Evolutionary conservation across 2,888 invertebrate species (phyloP).

Genomic region (Tiliacea aurago): DNA sequence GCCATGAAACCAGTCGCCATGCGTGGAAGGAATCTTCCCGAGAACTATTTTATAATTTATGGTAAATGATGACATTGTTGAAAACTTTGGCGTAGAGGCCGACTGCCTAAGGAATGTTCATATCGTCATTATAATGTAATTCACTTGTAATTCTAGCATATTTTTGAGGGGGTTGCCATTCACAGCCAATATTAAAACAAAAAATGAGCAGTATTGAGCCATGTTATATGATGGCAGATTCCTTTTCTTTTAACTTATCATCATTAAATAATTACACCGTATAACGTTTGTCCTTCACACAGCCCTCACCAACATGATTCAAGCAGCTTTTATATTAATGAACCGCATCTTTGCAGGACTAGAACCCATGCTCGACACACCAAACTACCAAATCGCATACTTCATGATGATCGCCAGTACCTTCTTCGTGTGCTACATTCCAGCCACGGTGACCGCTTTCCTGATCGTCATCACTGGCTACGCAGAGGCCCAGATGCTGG

Average conservation of each 20-base stretch:
- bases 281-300: not conserved
- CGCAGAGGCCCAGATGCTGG: conserved; percentile 61
- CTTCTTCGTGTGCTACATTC: conserved; percentile 58
- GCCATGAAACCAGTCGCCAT: conserved; percentile 45
- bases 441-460: conserved; percentile 61
- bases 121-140: not conserved
- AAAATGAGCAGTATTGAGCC: not conserved
- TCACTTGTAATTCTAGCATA: not conserved
- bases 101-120: not conserved
- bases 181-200: not conserved
- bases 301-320: not conserved
- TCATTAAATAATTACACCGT: not conserved
- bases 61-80: conserved; percentile 40
- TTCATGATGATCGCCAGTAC: conserved; percentile 42
- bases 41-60: conserved; percentile 58
- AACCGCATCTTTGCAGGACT: conserved; percentile 43
- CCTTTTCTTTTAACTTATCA: not conserved
- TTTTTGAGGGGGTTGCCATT: not conserved
- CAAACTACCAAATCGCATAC: conserved; percentile 62
- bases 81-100: too few relatives aligned
- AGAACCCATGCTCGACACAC: conserved; percentile 61
- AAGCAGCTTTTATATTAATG: not conserved
- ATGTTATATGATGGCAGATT: not conserved
- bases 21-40: conserved; percentile 57
- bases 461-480: conserved; percentile 61